These are phyloP conservation scores for Callyntrura guangdongensis DNA, from an alignment of 2,888 invertebrate genomes.

Conservation along the genomic window DNA sequence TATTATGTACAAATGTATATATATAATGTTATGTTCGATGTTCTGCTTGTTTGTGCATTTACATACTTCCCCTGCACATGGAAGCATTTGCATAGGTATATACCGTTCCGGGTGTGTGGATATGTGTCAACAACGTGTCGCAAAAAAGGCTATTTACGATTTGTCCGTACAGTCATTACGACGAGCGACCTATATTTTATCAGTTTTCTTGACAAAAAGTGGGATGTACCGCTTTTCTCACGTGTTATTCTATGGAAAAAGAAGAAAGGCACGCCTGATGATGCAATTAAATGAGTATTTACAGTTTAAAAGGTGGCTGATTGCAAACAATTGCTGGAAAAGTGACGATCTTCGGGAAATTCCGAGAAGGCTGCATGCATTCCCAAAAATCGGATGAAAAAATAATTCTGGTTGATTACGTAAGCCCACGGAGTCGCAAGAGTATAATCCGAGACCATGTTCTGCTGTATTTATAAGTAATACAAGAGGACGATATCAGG, in stretches of 20 bases:
- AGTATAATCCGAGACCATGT: too few relatives aligned
- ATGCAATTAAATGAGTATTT: conserved; percentile 33
- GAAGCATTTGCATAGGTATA: background rate
- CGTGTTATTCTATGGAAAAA: conserved; percentile 20
- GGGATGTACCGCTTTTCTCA: conserved; percentile 21
- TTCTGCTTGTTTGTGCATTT: too few relatives aligned
- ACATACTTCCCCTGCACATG: too few relatives aligned
- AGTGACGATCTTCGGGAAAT: background rate
- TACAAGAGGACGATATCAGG: too few relatives aligned
- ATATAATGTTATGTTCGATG: too few relatives aligned
- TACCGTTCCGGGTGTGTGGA: background rate
- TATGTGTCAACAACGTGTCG: too few relatives aligned
- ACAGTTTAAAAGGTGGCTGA: conserved; percentile 2
- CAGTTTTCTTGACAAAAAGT: conserved; percentile 12
- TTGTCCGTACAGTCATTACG: background rate
- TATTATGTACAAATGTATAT: too few relatives aligned
- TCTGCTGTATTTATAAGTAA: too few relatives aligned
- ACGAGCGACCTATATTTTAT: conserved; percentile 49
- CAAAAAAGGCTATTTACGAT: conserved; percentile 22
- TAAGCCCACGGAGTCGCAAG: background rate
- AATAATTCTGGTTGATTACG: background rate
- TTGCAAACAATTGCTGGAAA: background rate
- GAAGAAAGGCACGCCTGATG: background rate
- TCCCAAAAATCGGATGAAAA: background rate
- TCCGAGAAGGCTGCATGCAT: background rate